A percentile compares a stretch with the other conserved stretches of the same genome.
These are phyloP conservation scores for Rapana venosa DNA, from an alignment of 2,888 invertebrate genomes.

Conservation along the genomic window DNA sequence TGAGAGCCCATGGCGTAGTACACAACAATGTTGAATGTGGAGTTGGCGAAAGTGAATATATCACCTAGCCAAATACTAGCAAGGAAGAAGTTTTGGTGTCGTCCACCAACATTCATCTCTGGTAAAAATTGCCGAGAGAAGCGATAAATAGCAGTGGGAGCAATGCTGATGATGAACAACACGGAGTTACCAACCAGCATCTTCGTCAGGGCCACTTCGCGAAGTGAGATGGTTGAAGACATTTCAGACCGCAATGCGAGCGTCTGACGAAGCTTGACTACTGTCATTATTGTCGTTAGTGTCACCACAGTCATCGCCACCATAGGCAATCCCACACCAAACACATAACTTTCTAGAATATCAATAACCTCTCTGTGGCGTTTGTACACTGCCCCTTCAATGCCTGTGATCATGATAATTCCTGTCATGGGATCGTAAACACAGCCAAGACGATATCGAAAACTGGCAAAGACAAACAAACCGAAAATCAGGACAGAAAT, in stretches of 20 bases:
- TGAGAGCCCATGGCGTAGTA: slow-evolving; percentile 10
- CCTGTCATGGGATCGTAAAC: not conserved
- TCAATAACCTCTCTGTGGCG: not conserved
- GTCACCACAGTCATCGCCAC: not conserved
- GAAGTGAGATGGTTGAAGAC: not conserved
- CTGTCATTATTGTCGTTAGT: not conserved
- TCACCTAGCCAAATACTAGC: not conserved
- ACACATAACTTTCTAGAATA: not conserved
- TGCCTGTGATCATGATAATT: not conserved
- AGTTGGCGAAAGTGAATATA: not conserved
- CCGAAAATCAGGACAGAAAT: not conserved
- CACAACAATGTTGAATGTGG: not conserved
- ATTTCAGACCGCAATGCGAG: not conserved
- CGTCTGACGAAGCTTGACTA: not conserved
- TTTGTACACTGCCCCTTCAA: not conserved
- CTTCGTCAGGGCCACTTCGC: not conserved
- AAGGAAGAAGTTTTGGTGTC: not conserved
- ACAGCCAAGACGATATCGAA: not conserved
- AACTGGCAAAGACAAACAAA: not conserved
- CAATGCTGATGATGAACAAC: not conserved
- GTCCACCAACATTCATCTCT: not conserved
- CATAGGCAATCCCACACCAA: not conserved
- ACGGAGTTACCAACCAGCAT: not conserved
- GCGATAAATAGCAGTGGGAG: not conserved
- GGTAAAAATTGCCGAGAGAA: not conserved